Percentiles rank a stretch among this genome's conserved stretches.
phyloP scores from a whole-genome alignment of 2,797 vertebrate genomes.

The Enteromius paludinosus region DNA sequence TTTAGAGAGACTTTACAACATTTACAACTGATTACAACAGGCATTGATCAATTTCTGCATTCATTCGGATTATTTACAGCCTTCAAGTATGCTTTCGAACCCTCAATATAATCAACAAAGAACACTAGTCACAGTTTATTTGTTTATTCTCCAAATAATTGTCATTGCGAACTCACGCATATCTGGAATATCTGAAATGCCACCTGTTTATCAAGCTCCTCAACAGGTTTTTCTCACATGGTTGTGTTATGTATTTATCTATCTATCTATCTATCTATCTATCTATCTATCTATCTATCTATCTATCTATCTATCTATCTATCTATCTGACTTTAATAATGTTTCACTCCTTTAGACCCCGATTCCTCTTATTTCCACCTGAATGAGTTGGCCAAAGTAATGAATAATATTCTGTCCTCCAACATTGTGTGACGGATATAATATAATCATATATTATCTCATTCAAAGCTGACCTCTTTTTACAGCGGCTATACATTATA shows the following conservation, averaged over 20 bases:
- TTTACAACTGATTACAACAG: not conserved
- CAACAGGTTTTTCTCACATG: not conserved
- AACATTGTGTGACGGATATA: constrained; percentile 40
- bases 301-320: not conserved
- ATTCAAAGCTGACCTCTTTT: constrained; percentile 46
- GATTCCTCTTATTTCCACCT: constrained; percentile 2
- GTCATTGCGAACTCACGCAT: not conserved
- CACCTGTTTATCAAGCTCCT: not conserved
- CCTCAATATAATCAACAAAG: constrained; percentile 5
- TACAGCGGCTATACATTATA: constrained; percentile 46
- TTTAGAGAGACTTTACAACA: constrained; percentile 2
- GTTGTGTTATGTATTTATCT: not conserved
- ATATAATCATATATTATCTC: constrained; percentile 54
- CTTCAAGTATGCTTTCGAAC: not conserved
- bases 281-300: not conserved
- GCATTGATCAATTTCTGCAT: not conserved
- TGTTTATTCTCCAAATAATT: not conserved
- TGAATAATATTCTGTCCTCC: constrained; percentile 45
- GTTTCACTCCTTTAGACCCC: not conserved
- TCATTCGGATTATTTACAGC: not conserved
- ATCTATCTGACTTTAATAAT: not conserved
- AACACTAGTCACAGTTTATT: not conserved
- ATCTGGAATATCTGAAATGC: constrained; percentile 30
- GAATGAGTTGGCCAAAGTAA: constrained; percentile 21
- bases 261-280: not conserved